Evolutionary conservation across 2,113 vertebrate genomes (phyloP), one percentile per base, ranked within the genome.

Genomic region (Mirounga angustirostris): DNA sequence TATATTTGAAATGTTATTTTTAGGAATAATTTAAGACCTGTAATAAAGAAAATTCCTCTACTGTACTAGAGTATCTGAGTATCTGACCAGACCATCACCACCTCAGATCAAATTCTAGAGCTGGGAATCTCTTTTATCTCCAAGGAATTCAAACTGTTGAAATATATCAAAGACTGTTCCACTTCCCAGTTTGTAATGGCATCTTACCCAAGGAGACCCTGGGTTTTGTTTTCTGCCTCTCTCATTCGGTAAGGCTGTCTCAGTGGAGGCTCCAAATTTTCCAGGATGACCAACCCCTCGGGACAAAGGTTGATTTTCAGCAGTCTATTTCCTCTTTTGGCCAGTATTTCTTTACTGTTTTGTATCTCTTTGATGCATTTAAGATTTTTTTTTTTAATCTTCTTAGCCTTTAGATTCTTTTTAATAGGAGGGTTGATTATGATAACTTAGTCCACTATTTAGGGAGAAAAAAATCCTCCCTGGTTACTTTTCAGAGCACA

Each of bases 1-100:
- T 74, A 81, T 28, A 91, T 43, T 94, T 96, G 63, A 73, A 91
- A 82, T 69, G 54, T 24, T 74, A 79, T 28, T 94, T 82, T 69
- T 24, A 63, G 36, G 15, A 83, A 91, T 46, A 73, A 82, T 28
- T 28, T 80, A 54, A 92, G 63, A 92, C 1, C 52, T 86, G 33
- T 19, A 90, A n/a, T 78, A 50, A 33, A 74, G 7, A 85, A n/a
- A 85, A 83, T 16, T 63, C 43, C 24, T 73, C 63, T 79, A 85
- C 63, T 33, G 13, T 33, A 65, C 54, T 67, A n/a, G 46, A 71
- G 16, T 16, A 74, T 2, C 43, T 43, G 43, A 71, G 12, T 54
- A 3, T 65, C 65, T 46, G 43, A 54, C 43, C 30, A 67, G 30
- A 67, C 63, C 6, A 67, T 67, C 63, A 67, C 30, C 30, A 67